Evolutionary conservation across 2,797 vertebrate species (phyloP), one percentile per base, ranked within the genome.

Genomic region (Taenioides sp.): DNA sequence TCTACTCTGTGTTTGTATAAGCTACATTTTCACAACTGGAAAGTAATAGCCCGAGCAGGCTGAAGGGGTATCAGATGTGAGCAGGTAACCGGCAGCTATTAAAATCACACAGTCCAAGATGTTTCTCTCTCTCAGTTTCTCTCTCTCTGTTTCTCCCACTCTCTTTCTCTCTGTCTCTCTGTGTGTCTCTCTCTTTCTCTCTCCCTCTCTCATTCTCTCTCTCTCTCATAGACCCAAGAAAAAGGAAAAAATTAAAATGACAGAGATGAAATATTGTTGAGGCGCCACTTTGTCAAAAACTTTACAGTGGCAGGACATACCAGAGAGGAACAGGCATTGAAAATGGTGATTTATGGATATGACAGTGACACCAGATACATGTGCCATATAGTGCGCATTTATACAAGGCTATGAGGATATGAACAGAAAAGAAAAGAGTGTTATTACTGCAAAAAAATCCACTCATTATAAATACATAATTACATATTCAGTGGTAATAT

Each of bases 21-120:
- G 91, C 86, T 93, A 90, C 81, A 91, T 92, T 93, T 94, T 93
- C 92, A 93, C 90, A 92, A 93, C 90, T 92, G 91, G 89, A 92
- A 93, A 89, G 89, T 89, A 92, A 93, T 93, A 92, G 87, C 89
- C 87, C 73, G 63, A 73, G 88, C 89, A 78, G 84, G 83, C 87
- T 87, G 86, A 43, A 87, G 85, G 87, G 85, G 84, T 90, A 92
- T 92, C 92, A 77, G 88, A 72, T 93, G 89, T 78, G 85, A 88
- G 85, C 91, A 93, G 92, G 91, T 93, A 92, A 92, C 89, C 71
- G 84, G 84, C 86, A 77, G 87, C 89, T 91, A 87, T 92, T 91
- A 92, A 92, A 92, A 89, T 83, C 75, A 84, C 88, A 86, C 88
- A 86, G 79, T 80, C 83, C 67, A 25, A 54, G 69, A 72, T 64